These are phyloP conservation scores for Drosophila heteroneura DNA, from an alignment of 2,888 invertebrate genomes.

Conservation along the genomic window DNA sequence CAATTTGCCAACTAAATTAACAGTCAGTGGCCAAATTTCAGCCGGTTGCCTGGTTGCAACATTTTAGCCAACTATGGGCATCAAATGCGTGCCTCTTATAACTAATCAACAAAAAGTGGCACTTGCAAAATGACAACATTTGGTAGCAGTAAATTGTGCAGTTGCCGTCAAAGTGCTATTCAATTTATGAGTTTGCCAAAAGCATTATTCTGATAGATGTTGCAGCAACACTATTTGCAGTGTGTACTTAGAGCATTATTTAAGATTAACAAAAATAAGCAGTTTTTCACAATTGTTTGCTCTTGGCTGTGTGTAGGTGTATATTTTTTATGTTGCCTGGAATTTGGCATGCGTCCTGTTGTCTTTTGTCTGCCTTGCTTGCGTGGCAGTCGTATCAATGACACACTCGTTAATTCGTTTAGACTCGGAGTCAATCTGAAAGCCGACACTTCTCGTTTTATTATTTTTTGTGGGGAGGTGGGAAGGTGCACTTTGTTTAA, in stretches of 20 bases:
- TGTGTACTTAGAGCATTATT: not conserved
- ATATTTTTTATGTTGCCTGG: slow-evolving; percentile 3
- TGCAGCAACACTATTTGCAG: slow-evolving; percentile 32
- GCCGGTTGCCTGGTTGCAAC: not conserved
- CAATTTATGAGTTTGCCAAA: slow-evolving; percentile 43
- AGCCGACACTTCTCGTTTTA: slow-evolving; percentile 29
- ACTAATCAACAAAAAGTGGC: slow-evolving; percentile 18
- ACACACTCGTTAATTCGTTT: slow-evolving; percentile 75
- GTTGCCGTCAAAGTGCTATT: slow-evolving; percentile 12
- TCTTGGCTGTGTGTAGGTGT: not conserved
- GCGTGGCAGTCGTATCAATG: slow-evolving; percentile 57
- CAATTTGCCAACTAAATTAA: slow-evolving; percentile 33
- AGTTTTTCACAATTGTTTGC: not conserved
- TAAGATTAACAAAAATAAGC: slow-evolving; percentile 21
- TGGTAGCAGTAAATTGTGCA: slow-evolving; percentile 15
- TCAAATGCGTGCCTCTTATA: slow-evolving; percentile 20
- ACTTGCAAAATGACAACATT: slow-evolving; percentile 42
- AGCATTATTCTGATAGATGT: slow-evolving; percentile 22
- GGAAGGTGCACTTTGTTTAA: slow-evolving; percentile 2
- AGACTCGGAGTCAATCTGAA: slow-evolving; percentile 37
- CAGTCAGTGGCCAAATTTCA: slow-evolving; percentile 7
- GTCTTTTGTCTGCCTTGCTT: not conserved
- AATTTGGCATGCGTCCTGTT: slow-evolving; percentile 39
- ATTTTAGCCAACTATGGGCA: slow-evolving; percentile 8
- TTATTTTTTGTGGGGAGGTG: not conserved